A percentile compares a stretch with the other conserved stretches of the same genome.
Evolutionary conservation across 2,888 invertebrate genomes (phyloP).

Genomic region (Cataglyphis rosenhaueri): DNA sequence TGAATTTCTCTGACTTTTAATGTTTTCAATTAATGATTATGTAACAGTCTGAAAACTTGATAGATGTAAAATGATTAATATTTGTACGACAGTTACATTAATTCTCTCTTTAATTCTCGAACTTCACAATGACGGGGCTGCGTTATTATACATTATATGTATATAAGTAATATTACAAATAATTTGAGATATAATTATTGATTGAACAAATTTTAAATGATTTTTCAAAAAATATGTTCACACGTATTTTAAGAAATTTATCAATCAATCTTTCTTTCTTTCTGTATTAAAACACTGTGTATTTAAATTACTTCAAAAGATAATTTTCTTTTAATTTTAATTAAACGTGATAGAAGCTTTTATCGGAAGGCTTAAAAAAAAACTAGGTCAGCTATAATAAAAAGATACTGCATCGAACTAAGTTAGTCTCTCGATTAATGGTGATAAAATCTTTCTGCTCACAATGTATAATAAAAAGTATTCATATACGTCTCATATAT

Average conservation of each 20-base stretch:
- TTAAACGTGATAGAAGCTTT: conserved; percentile 36
- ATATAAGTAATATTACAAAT: neutral
- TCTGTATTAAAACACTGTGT: neutral
- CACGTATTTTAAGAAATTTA: neutral
- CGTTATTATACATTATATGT: neutral
- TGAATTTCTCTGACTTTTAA: neutral
- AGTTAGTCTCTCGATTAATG: conserved; percentile 5
- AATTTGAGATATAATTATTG: neutral
- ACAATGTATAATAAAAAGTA: conserved; percentile 9
- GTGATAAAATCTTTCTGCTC: conserved; percentile 33
- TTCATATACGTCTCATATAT: neutral
- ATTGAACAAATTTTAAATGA: conserved; percentile 4
- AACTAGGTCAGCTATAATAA: conserved; percentile 27
- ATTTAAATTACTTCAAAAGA: conserved; percentile 10
- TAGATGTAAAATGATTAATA: neutral
- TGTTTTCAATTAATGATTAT: neutral
- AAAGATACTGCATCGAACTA: conserved; percentile 31
- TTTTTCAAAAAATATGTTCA: neutral
- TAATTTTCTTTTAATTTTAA: conserved; percentile 26
- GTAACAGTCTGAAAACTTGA: neutral
- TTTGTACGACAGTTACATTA: neutral
- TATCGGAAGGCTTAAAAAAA: conserved; percentile 24
- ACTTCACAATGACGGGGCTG: neutral
- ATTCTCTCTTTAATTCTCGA: neutral
- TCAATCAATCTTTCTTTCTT: neutral